These are phyloP conservation scores for Silurus asotus DNA, from an alignment of 2,113 vertebrate genomes.

Conservation along the genomic window DNA sequence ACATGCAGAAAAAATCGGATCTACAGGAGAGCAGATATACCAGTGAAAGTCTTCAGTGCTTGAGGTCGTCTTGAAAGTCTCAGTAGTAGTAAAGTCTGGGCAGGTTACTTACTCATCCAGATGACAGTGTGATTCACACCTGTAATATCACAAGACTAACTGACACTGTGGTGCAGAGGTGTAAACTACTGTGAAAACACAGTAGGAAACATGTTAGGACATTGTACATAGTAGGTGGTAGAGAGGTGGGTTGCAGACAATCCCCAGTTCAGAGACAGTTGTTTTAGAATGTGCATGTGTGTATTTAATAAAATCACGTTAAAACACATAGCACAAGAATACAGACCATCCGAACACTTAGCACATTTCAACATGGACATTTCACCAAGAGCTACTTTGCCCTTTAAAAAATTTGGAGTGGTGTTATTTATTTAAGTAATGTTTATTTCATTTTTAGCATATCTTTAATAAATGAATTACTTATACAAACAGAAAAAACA, in stretches of 20 bases:
- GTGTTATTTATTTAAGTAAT: not conserved
- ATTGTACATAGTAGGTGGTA: not conserved
- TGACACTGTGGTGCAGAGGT: constrained; percentile 8
- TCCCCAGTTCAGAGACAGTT: not conserved
- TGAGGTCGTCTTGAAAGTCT: not conserved
- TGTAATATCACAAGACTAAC: constrained; percentile 8
- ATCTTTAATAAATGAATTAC: not conserved
- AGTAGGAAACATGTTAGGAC: not conserved
- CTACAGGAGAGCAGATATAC: not conserved
- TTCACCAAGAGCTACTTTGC: not conserved
- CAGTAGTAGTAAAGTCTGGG: not conserved
- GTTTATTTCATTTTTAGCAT: not conserved
- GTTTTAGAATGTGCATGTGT: not conserved
- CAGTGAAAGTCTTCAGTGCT: not conserved
- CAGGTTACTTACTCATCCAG: not conserved
- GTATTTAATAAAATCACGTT: not conserved
- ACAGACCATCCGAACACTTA: not conserved
- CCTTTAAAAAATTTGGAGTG: not conserved
- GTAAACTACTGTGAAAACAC: constrained; percentile 11
- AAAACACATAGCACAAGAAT: not conserved
- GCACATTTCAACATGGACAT: constrained; percentile 5
- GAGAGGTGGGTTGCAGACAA: not conserved
- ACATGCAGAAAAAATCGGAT: not conserved
- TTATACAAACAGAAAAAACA: not conserved
- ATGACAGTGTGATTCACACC: constrained; percentile 7